Conservation (phyloP, 2,888 invertebrate genomes). For the Drosophila nigricruria region DNA sequence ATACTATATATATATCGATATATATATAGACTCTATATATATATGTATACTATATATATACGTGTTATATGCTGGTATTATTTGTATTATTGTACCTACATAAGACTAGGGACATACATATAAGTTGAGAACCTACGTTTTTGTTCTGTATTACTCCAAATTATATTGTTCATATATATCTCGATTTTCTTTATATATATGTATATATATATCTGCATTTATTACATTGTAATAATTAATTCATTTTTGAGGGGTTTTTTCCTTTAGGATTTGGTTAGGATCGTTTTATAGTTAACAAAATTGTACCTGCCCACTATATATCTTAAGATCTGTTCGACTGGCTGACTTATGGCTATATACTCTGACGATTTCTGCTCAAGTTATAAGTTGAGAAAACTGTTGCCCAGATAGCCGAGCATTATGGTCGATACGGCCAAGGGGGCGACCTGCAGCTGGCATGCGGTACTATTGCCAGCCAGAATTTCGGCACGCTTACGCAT, state of each 20-base stretch:
- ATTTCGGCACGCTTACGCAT: slow-evolving; percentile 88
- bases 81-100: slow-evolving; percentile 64
- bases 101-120: slow-evolving; percentile 64
- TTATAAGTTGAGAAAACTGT: slow-evolving; percentile 82
- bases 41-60: slow-evolving; percentile 27
- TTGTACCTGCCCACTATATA: slow-evolving; percentile 43
- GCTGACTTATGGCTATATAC: slow-evolving; percentile 35
- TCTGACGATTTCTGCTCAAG: slow-evolving; percentile 71
- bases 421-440: slow-evolving; percentile 82
- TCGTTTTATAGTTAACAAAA: slow-evolving; percentile 49
- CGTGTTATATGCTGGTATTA: slow-evolving; percentile 10
- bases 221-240: slow-evolving; percentile 72
- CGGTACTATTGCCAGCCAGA: slow-evolving; percentile 87
- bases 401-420: slow-evolving; percentile 81
- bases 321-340: slow-evolving; percentile 31
- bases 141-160: slow-evolving; percentile 49
- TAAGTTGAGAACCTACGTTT: slow-evolving; percentile 70
- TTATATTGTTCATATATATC: slow-evolving; percentile 2
- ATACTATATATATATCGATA: slow-evolving; percentile 21
- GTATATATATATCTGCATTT: slow-evolving; percentile 24
- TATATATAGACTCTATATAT: slow-evolving; percentile 18
- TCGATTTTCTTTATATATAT: neutral
- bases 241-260: slow-evolving; percentile 12
- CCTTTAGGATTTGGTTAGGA: slow-evolving; percentile 2
- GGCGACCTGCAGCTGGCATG: slow-evolving; percentile 73